These are phyloP conservation scores for Trogon melanurus DNA, from an alignment of 2,113 vertebrate species.

Conservation along the genomic window DNA sequence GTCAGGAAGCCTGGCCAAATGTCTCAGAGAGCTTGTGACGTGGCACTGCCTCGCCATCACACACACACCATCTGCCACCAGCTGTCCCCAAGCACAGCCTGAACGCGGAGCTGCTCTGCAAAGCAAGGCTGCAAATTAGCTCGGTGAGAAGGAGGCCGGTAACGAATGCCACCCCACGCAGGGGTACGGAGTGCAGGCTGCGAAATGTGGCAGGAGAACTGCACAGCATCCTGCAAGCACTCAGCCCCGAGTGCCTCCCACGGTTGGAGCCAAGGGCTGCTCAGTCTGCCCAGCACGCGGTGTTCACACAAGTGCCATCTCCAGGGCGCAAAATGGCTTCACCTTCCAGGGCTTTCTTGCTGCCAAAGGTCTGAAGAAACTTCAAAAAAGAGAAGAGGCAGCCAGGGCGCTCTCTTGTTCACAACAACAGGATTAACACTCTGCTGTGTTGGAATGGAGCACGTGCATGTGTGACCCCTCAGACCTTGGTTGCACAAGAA, in stretches of 20 bases:
- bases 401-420: not conserved
- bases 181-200: accelerated
- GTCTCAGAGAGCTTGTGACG: conserved; percentile 25
- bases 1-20: conserved; percentile 50
- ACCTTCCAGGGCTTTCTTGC: not conserved
- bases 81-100: not conserved
- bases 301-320: not conserved
- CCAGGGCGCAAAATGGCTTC: accelerated
- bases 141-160: not conserved
- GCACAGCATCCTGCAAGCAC: not conserved
- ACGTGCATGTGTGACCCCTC: accelerated
- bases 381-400: not conserved
- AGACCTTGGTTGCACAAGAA: not conserved
- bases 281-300: not conserved
- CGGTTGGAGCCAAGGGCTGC: not conserved
- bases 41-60: conserved; percentile 24
- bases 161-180: not conserved
- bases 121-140: not conserved
- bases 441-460: not conserved
- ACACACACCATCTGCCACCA: conserved; percentile 42
- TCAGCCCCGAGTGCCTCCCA: accelerated
- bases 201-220: not conserved
- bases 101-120: not conserved
- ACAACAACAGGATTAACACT: accelerated
- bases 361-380: not conserved